A percentile compares a stretch with the other conserved stretches of the same genome.
Evolutionary conservation across 2,113 vertebrate species (phyloP).

Genomic region (Aptenodytes forsteri): DNA sequence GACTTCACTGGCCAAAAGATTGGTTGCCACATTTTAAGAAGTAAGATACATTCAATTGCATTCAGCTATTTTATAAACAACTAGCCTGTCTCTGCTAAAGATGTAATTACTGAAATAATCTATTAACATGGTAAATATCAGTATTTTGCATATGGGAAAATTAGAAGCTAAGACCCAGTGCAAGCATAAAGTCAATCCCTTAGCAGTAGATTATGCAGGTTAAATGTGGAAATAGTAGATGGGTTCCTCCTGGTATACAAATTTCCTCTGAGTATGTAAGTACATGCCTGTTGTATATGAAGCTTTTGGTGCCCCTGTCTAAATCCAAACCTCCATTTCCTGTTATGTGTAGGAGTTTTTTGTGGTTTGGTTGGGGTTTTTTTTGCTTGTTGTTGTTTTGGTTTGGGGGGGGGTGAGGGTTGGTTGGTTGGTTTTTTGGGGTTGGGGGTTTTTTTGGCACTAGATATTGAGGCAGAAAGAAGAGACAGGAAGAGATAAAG

Average conservation of each 20-base stretch:
- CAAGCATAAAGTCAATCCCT: not conserved
- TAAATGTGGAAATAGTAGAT: not conserved
- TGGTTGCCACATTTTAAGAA: not conserved
- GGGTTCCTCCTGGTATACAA: not conserved
- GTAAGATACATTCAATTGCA: not conserved
- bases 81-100: not conserved
- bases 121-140: not conserved
- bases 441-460: not conserved
- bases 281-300: not conserved
- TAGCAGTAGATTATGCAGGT: not conserved
- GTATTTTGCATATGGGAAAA: not conserved
- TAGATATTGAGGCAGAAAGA: not conserved
- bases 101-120: not conserved
- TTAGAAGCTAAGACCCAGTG: not conserved
- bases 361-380: not conserved
- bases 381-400: not conserved
- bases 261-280: not conserved
- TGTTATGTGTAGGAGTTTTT: not conserved
- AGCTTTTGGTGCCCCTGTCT: not conserved
- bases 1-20: not conserved
- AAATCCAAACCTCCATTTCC: not conserved
- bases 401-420: too few relatives aligned
- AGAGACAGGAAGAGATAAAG: not conserved
- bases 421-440: too few relatives aligned
- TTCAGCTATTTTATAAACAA: not conserved